Conservation (phyloP, 2,113 vertebrate genomes). For the Grammomys surdaster region DNA sequence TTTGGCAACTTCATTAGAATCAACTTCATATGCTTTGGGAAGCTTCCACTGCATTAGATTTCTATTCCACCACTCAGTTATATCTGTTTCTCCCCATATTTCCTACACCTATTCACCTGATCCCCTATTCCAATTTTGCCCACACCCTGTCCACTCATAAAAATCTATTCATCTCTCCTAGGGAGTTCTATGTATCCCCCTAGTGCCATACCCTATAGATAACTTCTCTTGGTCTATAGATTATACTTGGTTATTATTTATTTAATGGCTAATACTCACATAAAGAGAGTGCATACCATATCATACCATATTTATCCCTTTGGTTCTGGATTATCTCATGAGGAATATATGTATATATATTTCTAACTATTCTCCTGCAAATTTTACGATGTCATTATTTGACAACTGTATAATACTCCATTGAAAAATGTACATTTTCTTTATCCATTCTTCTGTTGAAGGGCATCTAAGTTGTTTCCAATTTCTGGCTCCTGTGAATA, state of each 20-base stretch:
- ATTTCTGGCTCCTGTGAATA: no score
- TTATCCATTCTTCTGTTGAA: no score
- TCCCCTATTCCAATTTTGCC: background rate
- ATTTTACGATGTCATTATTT: no score
- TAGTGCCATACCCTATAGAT: background rate
- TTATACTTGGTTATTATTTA: background rate
- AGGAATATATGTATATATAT: no score
- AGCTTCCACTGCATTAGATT: background rate
- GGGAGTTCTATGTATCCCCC: background rate
- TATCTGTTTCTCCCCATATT: background rate
- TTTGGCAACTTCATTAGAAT: background rate
- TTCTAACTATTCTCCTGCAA: no score
- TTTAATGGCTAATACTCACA: background rate
- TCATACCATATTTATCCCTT: background rate
- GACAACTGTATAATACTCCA: no score
- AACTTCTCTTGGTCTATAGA: background rate
- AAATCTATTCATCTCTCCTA: background rate
- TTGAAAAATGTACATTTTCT: no score
- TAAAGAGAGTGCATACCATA: background rate
- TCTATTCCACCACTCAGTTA: background rate
- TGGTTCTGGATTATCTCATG: background rate
- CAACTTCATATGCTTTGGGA: background rate
- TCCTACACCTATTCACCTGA: no score
- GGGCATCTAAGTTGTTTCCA: no score
- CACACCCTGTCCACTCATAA: background rate